Base-by-base conservation (phyloP, 2,888 invertebrate genomes). In the Halictus ligatus region DNA sequence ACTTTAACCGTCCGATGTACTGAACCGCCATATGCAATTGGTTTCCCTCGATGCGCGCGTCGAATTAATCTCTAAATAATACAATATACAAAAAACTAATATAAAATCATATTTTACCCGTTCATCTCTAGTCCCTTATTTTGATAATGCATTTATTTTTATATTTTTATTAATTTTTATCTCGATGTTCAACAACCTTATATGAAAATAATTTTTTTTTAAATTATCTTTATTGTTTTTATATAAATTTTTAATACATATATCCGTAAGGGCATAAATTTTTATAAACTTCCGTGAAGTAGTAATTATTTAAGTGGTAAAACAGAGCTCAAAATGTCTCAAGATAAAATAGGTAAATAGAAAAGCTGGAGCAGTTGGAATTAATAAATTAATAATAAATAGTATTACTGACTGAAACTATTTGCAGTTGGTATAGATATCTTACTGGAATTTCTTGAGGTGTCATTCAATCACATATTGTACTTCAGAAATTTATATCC, bases 371-470 rank as follows among this genome's bases (percentile, higher is more conserved):
- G 80, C 7, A 29, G 40, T 25, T 35, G 21, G 0, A 35, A 46
- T 50, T 21, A 50, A 40, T 13, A 77, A 35, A 0, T 69, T 21
- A 6, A 46, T 74, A 75, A 73, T 29, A 1, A 10, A 25, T 58
- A 18, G 29, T 15, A 10, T 12, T 71, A 29, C 5, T n/a, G 29
- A 73, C 46, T 8, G 25, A 50, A 78, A 78, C 71, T 80, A 35
- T n/a, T 86, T 84, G 13, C 90, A 94, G 96, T 96, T 93, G 95
- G 96, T 80, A 90, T 95, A 50, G 96, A 97, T 90, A 95, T 97
- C 78, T 94, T 96, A n/a, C 91, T 96, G 80, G 97, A 97, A 95
- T 97, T 97, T 93, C 93, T 97, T 46, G 96, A 97, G 92, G 96
- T 97, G 43, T 96, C 97, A 0, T 96, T 97, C 85, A 97, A 97